These are phyloP conservation scores for Hylaeus anthracinus DNA, from an alignment of 1,140 invertebrate genomes.

Conservation along the genomic window DNA sequence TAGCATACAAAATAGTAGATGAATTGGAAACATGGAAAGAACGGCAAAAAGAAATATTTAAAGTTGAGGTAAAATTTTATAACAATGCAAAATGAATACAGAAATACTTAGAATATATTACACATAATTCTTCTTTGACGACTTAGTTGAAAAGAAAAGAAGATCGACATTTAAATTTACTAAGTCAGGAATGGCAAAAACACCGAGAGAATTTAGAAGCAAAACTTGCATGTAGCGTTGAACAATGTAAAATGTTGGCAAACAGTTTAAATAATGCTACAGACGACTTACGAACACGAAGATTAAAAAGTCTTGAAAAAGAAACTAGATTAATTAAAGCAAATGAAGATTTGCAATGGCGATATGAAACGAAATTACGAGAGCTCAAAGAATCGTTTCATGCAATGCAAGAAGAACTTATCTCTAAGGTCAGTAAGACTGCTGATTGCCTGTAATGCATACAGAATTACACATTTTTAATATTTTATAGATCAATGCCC, in stretches of 20 bases:
- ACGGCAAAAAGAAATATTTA: constrained; percentile 79
- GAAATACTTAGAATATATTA: not conserved
- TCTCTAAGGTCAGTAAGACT: constrained; percentile 64
- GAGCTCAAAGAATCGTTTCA: constrained; percentile 71
- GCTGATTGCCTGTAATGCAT: not conserved
- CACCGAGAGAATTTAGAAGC: constrained; percentile 75
- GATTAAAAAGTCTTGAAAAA: constrained; percentile 76
- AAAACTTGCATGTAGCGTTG: constrained; percentile 71
- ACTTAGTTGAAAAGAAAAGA: constrained; percentile 75
- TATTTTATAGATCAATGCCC: constrained; percentile 61
- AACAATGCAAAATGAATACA: not conserved
- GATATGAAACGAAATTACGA: constrained; percentile 75
- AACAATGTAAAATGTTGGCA: constrained; percentile 76
- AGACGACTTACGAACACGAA: constrained; percentile 73
- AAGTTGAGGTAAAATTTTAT: constrained; percentile 70
- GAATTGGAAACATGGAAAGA: constrained; percentile 82
- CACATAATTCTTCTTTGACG: not conserved
- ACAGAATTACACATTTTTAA: constrained; percentile 2
- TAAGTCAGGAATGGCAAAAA: constrained; percentile 78
- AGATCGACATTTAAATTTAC: constrained; percentile 74
- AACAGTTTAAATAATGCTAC: constrained; percentile 75
- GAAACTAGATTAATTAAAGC: constrained; percentile 74
- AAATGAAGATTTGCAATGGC: constrained; percentile 75
- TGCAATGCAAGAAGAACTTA: constrained; percentile 75
- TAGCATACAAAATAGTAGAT: constrained; percentile 80